Conservation (phyloP, 2,888 invertebrate species). For the Chorisops tibialis region DNA sequence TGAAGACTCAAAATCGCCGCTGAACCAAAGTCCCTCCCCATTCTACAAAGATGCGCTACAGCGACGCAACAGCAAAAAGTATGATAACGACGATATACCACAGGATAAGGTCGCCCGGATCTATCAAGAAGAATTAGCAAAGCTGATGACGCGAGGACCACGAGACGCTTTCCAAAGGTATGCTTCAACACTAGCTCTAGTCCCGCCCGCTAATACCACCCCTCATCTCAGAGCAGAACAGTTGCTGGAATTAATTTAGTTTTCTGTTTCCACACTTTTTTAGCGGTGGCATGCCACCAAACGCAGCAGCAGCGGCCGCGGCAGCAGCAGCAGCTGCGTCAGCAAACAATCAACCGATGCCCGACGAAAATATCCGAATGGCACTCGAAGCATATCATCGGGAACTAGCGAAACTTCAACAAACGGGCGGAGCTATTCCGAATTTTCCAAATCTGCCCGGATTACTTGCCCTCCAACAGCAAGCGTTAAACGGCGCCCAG, state of each 20-base stretch:
- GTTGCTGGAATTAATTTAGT: constrained; percentile 55
- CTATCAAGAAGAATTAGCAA: constrained; percentile 92
- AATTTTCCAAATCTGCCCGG: constrained; percentile 58
- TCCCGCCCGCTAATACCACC: not conserved
- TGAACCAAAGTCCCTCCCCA: constrained; percentile 76
- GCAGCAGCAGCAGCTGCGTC: too few relatives aligned
- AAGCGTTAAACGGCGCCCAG: constrained; percentile 67
- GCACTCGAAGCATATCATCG: constrained; percentile 90
- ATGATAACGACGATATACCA: constrained; percentile 91
- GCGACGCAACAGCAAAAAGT: constrained; percentile 76
- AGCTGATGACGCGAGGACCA: constrained; percentile 81
- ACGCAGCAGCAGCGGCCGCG: constrained; percentile 8
- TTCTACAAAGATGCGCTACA: constrained; percentile 72
- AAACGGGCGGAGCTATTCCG: constrained; percentile 59
- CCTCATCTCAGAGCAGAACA: constrained; percentile 50
- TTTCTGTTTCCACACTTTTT: constrained; percentile 83
- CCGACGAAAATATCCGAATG: constrained; percentile 85
- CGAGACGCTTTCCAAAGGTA: constrained; percentile 79
- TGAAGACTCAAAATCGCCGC: constrained; percentile 77
- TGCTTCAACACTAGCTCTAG: constrained; percentile 33
- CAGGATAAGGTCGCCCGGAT: constrained; percentile 94
- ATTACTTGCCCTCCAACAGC: constrained; percentile 76
- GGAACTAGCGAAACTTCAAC: constrained; percentile 83
- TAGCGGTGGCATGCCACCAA: constrained; percentile 56
- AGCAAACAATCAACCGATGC: constrained; percentile 36